Base-by-base conservation (phyloP, 2,888 invertebrate genomes). In the Artemia sinica region DNA sequence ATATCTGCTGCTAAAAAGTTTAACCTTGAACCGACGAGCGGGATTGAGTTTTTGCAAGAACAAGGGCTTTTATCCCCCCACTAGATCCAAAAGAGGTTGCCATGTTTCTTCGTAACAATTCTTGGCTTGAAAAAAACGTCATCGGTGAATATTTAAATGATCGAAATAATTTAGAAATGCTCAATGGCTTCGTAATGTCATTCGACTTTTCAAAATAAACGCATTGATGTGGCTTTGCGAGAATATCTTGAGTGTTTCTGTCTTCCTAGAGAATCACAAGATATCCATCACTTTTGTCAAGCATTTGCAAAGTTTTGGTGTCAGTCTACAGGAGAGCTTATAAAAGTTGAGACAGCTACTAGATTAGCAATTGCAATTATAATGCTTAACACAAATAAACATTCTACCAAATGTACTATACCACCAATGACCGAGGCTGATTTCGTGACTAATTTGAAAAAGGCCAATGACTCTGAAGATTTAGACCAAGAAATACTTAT, bases 321-420 rank as follows among this genome's bases (percentile, higher is more conserved):
- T 82, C 89, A 86, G 79, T 86, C 86, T 76, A 97, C 96, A 77
- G 86, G 87, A 10, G 88, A 88, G 76, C 97, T 98, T 80, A 89
- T 87, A n/a, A 92, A 96, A 77, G 89, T 89, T 0, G 98, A 98
- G 81, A 92, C 96, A 0, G 97, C 98, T 0, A 99, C 96, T 79
- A 92, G 95, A 0, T 82, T 99, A 69, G 91, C 96, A 1, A 99
- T 98, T 79, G 96, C 96, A 10, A 87, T 97, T n/a, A 97, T 99
- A 72, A 97, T 99, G 96, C 81, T 99, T 71, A 99, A 99, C 79
- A 94, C 95, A 75, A 98, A 99, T 81, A 98, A 98, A 76, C 98
- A 99, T 79, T 95, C 91, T 78, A 96, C 91, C 0, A 94, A 92
- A 80, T 87, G 90, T 71, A 87, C 95, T 72, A 93, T 87, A 77